Percentiles rank a stretch among this genome's conserved stretches.
Evolutionary conservation across 2,113 vertebrate species (phyloP).

Genomic region (Callospermophilus lateralis): DNA sequence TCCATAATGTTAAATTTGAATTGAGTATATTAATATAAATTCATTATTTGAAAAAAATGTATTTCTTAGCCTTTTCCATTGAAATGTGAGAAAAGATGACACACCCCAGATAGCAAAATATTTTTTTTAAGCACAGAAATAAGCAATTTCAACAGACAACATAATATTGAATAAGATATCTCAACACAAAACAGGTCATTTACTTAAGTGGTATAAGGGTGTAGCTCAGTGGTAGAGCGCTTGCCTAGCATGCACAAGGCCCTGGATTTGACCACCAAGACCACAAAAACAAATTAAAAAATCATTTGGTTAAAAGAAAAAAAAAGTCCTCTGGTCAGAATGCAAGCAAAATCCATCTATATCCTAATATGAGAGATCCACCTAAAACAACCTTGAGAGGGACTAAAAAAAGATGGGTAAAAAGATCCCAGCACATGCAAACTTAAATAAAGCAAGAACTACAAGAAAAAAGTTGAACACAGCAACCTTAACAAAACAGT

Average conservation of each 20-base stretch:
- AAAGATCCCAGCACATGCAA: neutral
- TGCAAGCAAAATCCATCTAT: neutral
- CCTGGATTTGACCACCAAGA: neutral
- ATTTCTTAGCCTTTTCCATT: neutral
- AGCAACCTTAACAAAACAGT: neutral
- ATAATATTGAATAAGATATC: neutral
- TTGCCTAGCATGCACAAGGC: neutral
- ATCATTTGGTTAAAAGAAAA: neutral
- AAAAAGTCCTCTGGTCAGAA: neutral
- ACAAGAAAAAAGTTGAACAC: neutral
- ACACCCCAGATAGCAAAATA: neutral
- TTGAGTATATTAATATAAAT: neutral
- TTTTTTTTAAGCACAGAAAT: neutral
- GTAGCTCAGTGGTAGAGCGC: too few relatives aligned
- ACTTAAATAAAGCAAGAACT: neutral
- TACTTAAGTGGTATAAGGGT: neutral
- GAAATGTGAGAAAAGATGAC: neutral
- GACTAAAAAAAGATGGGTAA: neutral
- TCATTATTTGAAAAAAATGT: neutral
- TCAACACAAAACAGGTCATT: neutral
- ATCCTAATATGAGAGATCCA: neutral
- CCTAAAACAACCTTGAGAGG: neutral
- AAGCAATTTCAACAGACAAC: neutral
- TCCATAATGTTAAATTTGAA: neutral
- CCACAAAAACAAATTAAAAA: neutral